Base-by-base conservation (phyloP, 1,140 invertebrate species). In the Tenebrio molitor region DNA sequence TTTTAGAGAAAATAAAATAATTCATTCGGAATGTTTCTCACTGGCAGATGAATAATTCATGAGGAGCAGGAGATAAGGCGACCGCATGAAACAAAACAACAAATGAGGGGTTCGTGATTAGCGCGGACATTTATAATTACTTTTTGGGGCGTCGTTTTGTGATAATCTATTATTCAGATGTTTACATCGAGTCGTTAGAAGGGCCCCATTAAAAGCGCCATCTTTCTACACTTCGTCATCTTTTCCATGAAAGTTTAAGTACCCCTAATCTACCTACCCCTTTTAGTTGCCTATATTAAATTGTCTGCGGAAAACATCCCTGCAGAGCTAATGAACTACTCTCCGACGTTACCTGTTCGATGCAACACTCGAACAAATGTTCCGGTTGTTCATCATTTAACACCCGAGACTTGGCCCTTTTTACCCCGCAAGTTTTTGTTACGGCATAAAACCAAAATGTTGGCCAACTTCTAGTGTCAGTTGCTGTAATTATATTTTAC, bases 71-170 rank as follows among this genome's bases (percentile, higher is more conserved):
- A 58, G 50, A 58, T 58, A 58, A 58, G 50, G 50, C 50, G 15
- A 58, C 50, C 50, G 23, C 50, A 29, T 58, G 29, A 58, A 58
- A 58, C 50, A 58, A 58, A 58, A 58, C 50, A 58, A 58, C 50
- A 58, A 58, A 58, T 58, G 50, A 29, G 50, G 23, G 50, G 50
- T 58, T 29, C 50, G 50, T 58, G 50, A 58, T 58, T 58, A 58
- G 50, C 64, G 36, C 42, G 36, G 64, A 66, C 64, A 66, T 66
- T 66, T 25, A 66, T 66, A 41, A 66, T 66, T 66, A 42, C 34
- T 21, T 58, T 58, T 25, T 15, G 23, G 50, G 50, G 50, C 50
- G 50, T n/a, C 50, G 50, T 58, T 58, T 58, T 58, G 50, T 58
- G 50, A 33, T 58, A 58, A 58, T 58, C 50, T 58, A 58, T 58